Conservation (phyloP, 2,888 invertebrate species). For the Melolontha melolontha region DNA sequence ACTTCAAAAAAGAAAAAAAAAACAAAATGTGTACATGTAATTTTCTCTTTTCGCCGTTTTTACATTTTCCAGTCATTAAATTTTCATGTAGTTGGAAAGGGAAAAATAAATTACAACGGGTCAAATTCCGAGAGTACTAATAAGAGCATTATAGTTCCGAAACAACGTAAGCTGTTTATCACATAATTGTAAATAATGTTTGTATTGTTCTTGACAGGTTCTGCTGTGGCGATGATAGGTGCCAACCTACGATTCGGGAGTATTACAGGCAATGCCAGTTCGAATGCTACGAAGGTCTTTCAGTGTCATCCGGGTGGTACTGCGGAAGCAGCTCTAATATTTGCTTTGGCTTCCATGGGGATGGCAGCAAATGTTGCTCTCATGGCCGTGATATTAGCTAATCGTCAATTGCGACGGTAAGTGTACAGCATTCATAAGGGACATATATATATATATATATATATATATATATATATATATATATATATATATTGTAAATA, state of each 20-base stretch:
- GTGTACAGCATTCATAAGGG: slow-evolving; percentile 22
- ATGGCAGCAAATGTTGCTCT: slow-evolving; percentile 85
- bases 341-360: slow-evolving; percentile 81
- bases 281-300: slow-evolving; percentile 77
- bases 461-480: not conserved
- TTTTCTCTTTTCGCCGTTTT: too few relatives aligned
- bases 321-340: slow-evolving; percentile 82
- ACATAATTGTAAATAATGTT: slow-evolving; percentile 39
- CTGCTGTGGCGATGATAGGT: slow-evolving; percentile 83
- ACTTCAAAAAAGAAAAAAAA: not conserved
- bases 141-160: slow-evolving; percentile 25
- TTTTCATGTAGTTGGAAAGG: not conserved
- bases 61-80: not conserved
- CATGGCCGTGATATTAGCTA: slow-evolving; percentile 84
- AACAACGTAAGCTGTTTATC: slow-evolving; percentile 30
- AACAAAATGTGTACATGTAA: too few relatives aligned
- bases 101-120: slow-evolving; percentile 3
- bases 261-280: slow-evolving; percentile 76
- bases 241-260: slow-evolving; percentile 80
- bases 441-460: slow-evolving; percentile 16
- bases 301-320: slow-evolving; percentile 86
- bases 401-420: slow-evolving; percentile 75
- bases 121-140: slow-evolving; percentile 13
- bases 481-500: too few relatives aligned
- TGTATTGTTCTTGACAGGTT: slow-evolving; percentile 66